Evolutionary conservation across 2,113 vertebrate genomes (phyloP), one percentile per base, ranked within the genome.

Genomic region (Passer montanus): DNA sequence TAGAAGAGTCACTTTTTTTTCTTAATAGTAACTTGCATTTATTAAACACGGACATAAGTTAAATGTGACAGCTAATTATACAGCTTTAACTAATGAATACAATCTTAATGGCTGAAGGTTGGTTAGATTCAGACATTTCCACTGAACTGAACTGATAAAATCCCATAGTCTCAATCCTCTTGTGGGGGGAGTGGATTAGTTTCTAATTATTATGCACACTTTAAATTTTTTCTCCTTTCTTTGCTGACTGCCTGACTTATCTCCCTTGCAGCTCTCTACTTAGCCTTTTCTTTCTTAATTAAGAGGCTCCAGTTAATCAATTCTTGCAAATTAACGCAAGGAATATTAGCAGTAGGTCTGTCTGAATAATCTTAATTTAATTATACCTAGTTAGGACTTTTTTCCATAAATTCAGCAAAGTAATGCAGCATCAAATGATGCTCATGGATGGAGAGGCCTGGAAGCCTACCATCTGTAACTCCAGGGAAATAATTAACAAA

Each of bases 241-340:
- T 93, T 79, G 52, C 88, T 92, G 90, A 39, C 79, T 94, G 90
- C 52, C 68, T 93, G 85, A 72, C 79, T 93, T 93, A 93, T 84
- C 88, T 94, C 88, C 52, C 88, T 94, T 68, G 90, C 94, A 97
- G 79, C 64, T 90, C 58, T 58, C 35, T 62, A 62, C 43, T 95
- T 94, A 94, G 94, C 63, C 77, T 96, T 94, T 96, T 91, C 74
- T 82, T 92, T 79, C 91, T 85, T 94, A 96, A 96, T 96, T 96
- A 95, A 94, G 89, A 95, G 64, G 35, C 81, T 89, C 50, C 64
- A 67, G 47, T 93, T 96, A 96, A 96, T 95, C 74, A 94, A 80
- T 95, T 90, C 74, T 67, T 94, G 52, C 64, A 93, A 97, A 97
- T 97, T 94, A 94, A 91, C 79, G 66, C 53, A 67, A 90, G 56